Conservation (phyloP, 2,888 invertebrate species). For the Pilophorus perplexus region DNA sequence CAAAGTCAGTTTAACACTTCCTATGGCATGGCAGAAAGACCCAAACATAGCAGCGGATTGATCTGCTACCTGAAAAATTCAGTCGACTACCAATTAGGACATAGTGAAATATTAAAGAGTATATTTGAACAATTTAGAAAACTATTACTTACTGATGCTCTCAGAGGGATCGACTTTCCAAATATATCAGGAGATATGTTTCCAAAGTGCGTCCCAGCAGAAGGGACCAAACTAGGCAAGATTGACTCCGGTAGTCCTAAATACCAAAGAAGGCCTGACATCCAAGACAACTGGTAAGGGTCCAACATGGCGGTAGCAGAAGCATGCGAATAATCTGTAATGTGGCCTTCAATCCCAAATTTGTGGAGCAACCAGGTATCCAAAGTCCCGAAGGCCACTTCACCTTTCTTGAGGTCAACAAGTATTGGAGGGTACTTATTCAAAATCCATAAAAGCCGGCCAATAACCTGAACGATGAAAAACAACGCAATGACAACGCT, state of each 20-base stretch:
- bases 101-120: not conserved
- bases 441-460: constrained; percentile 75
- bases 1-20: constrained; percentile 82
- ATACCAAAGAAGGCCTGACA: constrained; percentile 65
- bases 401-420: constrained; percentile 61
- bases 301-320: constrained; percentile 91
- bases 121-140: not conserved
- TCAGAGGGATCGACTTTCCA: constrained; percentile 73
- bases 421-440: constrained; percentile 68
- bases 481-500: constrained; percentile 8
- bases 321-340: constrained; percentile 87
- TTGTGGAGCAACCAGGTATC: constrained; percentile 93
- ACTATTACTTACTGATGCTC: constrained; percentile 18
- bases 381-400: constrained; percentile 79
- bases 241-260: constrained; percentile 72
- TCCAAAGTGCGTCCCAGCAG: constrained; percentile 72
- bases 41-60: constrained; percentile 89
- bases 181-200: constrained; percentile 64
- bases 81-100: no score
- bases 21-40: constrained; percentile 72
- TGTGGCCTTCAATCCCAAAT: constrained; percentile 58
- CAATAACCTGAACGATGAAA: constrained; percentile 62
- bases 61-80: constrained; percentile 70
- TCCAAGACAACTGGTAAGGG: constrained; percentile 87
- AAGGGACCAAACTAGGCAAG: constrained; percentile 78